A percentile compares a stretch with the other conserved stretches of the same genome.
phyloP scores from a whole-genome alignment of 35 echinoderm and acorn worm species.

The Antedon bifida region DNA sequence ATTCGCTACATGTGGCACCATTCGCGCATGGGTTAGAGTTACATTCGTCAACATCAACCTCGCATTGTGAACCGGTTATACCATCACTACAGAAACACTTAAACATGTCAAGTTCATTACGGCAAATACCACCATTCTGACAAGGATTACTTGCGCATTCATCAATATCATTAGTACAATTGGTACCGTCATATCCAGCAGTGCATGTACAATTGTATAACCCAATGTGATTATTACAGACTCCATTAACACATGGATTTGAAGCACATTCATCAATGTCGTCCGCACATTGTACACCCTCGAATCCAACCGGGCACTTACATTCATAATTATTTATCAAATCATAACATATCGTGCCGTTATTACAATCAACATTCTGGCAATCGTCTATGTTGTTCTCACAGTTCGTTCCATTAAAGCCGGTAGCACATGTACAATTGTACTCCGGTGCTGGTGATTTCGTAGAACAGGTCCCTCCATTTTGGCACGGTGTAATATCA shows the following conservation, averaged over 20 bases:
- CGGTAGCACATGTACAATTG: conserved; percentile 33
- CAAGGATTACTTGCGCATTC: conserved; percentile 45
- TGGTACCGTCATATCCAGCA: conserved; percentile 30
- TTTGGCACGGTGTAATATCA: conserved; percentile 21
- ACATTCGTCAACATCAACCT: conserved; percentile 50
- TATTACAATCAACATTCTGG: conserved; percentile 27
- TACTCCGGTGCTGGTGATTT: background rate
- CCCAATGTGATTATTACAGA: conserved; percentile 32
- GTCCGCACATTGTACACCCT: conserved; percentile 25
- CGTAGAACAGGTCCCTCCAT: conserved; percentile 29
- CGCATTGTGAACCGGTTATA: conserved; percentile 29
- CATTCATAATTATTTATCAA: conserved; percentile 48
- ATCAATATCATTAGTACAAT: conserved; percentile 46
- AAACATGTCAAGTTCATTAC: conserved; percentile 25
- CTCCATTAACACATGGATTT: conserved; percentile 29
- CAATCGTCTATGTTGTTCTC: conserved; percentile 69
- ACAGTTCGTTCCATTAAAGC: conserved; percentile 40
- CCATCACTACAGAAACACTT: conserved; percentile 25
- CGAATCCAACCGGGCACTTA: conserved; percentile 42
- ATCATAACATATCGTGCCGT: conserved; percentile 37
- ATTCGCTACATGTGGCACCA: conserved; percentile 28
- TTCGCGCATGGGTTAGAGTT: conserved; percentile 37
- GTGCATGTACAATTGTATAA: conserved; percentile 42
- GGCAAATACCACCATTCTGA: conserved; percentile 26
- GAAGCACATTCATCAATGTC: conserved; percentile 57